phyloP scores from a whole-genome alignment of 2,888 invertebrate species.

The Pristionchus maxplancki region DNA sequence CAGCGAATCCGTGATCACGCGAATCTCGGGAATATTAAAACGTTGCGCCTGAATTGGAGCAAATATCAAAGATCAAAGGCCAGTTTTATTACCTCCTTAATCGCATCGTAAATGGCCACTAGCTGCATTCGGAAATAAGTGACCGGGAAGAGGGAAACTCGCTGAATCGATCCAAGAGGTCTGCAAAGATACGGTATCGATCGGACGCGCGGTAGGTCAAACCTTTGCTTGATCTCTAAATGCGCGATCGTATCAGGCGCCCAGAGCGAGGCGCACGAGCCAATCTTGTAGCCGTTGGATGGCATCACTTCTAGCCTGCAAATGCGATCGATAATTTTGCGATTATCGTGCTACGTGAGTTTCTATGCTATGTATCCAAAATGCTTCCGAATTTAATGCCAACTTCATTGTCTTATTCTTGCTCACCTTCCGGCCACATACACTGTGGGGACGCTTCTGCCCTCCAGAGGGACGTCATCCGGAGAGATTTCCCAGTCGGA shows the following conservation, averaged over 20 bases:
- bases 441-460: slow-evolving; percentile 8
- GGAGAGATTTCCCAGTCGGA: not conserved
- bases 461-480: not conserved
- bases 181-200: not conserved
- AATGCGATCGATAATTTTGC: not conserved
- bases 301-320: not conserved
- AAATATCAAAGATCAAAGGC: slow-evolving; percentile 4
- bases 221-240: not conserved
- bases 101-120: not conserved
- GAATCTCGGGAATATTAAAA: not conserved
- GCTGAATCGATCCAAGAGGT: not conserved
- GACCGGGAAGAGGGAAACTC: not conserved
- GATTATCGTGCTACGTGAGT: not conserved
- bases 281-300: not conserved
- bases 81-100: not conserved
- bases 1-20: slow-evolving; percentile 32
- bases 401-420: too few species aligned
- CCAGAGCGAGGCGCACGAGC: not conserved
- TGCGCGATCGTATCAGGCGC: not conserved
- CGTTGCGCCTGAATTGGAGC: not conserved
- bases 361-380: not conserved
- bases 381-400: too few species aligned
- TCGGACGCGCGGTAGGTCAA: not conserved
- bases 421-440: slow-evolving; percentile 12
- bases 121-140: slow-evolving; percentile 29